Percentiles rank a stretch among this genome's conserved stretches.
Evolutionary conservation across 2,888 invertebrate genomes (phyloP).

Genomic region (Caenorhabditis angaria): DNA sequence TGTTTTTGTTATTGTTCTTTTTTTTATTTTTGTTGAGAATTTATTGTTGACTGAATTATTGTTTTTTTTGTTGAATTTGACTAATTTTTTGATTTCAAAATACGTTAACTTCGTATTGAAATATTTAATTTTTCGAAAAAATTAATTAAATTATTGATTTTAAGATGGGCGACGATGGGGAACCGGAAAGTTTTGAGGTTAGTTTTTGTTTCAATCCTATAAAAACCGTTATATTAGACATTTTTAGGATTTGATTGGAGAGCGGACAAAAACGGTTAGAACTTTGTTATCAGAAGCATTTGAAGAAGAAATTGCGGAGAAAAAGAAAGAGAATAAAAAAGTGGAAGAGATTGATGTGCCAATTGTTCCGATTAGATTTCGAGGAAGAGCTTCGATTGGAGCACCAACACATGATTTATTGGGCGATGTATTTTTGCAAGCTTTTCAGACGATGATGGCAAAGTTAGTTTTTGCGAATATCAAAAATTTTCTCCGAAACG

Average conservation of each 20-base stretch:
- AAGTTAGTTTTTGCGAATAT: no score
- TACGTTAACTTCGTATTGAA: neutral
- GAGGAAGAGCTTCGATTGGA: slow-evolving; percentile 5
- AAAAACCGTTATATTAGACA: neutral
- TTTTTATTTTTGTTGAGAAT: no score
- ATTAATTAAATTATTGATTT: neutral
- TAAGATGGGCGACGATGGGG: neutral
- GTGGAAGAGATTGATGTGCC: neutral
- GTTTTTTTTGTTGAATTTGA: slow-evolving; percentile 10
- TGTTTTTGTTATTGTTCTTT: slow-evolving; percentile 10
- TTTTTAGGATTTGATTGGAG: slow-evolving; percentile 19
- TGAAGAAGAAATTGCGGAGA: slow-evolving; percentile 16
- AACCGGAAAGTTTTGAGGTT: neutral
- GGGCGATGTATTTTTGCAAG: slow-evolving; percentile 18
- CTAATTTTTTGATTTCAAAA: neutral
- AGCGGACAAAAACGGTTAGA: slow-evolving; percentile 19
- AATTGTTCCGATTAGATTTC: slow-evolving; percentile 16
- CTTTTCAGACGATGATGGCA: slow-evolving; percentile 28
- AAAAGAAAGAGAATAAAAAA: no score
- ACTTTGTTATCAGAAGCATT: slow-evolving; percentile 25
- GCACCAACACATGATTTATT: slow-evolving; percentile 31
- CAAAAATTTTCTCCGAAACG: no score
- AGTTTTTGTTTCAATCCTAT: neutral
- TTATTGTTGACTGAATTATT: no score
- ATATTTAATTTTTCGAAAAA: neutral